Evolutionary conservation across 2,113 vertebrate genomes (phyloP).

Genomic region (Tetrao urogallus): DNA sequence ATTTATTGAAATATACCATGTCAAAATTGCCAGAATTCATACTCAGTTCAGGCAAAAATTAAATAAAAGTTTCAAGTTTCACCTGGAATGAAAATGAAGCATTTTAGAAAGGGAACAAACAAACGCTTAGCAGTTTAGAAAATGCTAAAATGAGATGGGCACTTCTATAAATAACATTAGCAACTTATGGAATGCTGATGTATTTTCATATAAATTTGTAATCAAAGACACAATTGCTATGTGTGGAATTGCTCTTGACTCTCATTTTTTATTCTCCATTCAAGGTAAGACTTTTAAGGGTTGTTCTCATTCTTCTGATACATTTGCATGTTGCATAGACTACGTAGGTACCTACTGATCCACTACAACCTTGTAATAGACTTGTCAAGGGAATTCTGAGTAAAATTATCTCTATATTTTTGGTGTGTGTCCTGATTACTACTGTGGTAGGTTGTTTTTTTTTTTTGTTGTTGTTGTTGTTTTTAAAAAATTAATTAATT

Average conservation of each 20-base stretch:
- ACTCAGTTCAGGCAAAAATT: background rate
- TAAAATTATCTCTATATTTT: background rate
- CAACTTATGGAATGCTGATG: background rate
- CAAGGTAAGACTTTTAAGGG: background rate
- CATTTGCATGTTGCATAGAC: background rate
- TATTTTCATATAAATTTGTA: background rate
- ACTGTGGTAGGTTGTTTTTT: accelerated
- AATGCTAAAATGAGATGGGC: background rate
- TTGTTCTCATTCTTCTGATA: background rate
- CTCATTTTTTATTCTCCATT: background rate
- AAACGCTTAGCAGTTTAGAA: background rate
- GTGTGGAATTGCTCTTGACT: background rate
- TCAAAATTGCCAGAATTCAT: background rate
- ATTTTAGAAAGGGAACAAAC: background rate
- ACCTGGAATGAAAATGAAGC: background rate
- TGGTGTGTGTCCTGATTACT: background rate
- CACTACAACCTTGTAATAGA: background rate
- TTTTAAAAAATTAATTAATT: no score
- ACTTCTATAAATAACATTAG: background rate
- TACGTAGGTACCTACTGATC: background rate
- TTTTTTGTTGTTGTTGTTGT: background rate
- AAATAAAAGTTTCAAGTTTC: background rate
- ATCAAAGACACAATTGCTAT: background rate
- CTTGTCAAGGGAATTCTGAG: background rate
- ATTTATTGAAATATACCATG: background rate